Evolutionary conservation across 2,797 vertebrate species (phyloP).

Genomic region (Eospalax fontanierii): DNA sequence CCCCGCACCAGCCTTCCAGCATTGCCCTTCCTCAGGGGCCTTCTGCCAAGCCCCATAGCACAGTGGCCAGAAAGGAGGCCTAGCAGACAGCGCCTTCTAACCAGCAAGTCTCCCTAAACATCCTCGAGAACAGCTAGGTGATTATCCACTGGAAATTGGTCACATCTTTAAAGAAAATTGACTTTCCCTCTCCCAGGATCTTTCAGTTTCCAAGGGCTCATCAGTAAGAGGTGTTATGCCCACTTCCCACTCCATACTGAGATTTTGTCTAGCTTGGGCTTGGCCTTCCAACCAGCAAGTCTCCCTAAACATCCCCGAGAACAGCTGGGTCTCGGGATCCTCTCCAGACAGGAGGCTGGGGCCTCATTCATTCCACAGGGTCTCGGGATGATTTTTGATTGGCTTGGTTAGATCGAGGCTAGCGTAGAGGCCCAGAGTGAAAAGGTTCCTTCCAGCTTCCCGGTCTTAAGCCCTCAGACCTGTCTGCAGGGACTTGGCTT

Average conservation of each 20-base stretch:
- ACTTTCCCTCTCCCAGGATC: not conserved
- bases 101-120: not conserved
- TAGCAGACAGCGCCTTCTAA: not conserved
- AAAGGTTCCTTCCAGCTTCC: not conserved
- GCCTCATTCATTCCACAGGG: not conserved
- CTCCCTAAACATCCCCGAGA: not conserved
- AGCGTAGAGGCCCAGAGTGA: not conserved
- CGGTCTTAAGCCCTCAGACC: not conserved
- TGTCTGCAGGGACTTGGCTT: conserved; percentile 66
- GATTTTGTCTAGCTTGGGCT: no score
- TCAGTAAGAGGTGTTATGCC: no score
- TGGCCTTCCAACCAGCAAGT: not conserved
- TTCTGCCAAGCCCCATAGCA: not conserved
- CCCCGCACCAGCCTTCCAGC: not conserved
- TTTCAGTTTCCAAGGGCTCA: no score
- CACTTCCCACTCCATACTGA: no score
- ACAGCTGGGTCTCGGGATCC: not conserved
- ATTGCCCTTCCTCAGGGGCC: not conserved
- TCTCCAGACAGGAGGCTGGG: not conserved
- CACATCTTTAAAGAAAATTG: no score
- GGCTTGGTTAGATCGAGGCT: not conserved
- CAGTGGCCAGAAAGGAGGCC: not conserved
- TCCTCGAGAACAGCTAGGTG: not conserved
- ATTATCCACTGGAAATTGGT: no score
- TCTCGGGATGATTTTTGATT: not conserved